phyloP scores from a whole-genome alignment of 2,888 invertebrate genomes.

The Dinocampus coccinellae region DNA sequence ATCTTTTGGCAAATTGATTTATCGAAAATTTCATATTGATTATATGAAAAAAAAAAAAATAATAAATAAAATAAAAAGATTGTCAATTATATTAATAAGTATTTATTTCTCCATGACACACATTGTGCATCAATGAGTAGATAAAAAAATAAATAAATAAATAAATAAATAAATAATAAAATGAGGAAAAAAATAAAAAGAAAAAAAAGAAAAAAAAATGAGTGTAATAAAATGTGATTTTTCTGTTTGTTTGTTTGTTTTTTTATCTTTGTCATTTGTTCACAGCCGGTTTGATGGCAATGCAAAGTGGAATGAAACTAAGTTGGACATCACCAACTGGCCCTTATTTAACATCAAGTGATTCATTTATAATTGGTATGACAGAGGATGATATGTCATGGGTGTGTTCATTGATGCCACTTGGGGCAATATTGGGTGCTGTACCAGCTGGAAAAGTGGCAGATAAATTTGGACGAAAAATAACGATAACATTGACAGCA shows the following conservation, averaged over 20 bases:
- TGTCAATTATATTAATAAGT: background rate
- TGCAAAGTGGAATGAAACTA: constrained; percentile 60
- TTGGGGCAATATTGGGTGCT: constrained; percentile 60
- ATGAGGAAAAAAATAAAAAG: background rate
- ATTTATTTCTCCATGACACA: background rate
- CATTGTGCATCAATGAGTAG: background rate
- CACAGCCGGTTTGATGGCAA: constrained; percentile 57
- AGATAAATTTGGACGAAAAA: constrained; percentile 59
- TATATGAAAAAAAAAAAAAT: no score
- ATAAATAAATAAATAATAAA: background rate
- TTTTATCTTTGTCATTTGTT: background rate
- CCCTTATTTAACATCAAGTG: constrained; percentile 49
- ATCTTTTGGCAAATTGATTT: no score
- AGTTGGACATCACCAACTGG: constrained; percentile 62
- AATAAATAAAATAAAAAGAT: background rate
- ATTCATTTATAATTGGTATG: constrained; percentile 50
- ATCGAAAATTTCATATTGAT: no score
- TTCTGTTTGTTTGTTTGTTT: background rate
- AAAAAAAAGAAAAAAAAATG: background rate
- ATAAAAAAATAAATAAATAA: no score
- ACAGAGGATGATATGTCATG: constrained; percentile 53
- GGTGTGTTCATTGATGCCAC: constrained; percentile 57
- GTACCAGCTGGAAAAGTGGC: constrained; percentile 61
- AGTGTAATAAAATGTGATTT: constrained; percentile 15
- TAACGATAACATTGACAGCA: constrained; percentile 51